These are phyloP conservation scores for Sceloporus undulatus DNA, from an alignment of 2,113 vertebrate genomes.

Conservation along the genomic window DNA sequence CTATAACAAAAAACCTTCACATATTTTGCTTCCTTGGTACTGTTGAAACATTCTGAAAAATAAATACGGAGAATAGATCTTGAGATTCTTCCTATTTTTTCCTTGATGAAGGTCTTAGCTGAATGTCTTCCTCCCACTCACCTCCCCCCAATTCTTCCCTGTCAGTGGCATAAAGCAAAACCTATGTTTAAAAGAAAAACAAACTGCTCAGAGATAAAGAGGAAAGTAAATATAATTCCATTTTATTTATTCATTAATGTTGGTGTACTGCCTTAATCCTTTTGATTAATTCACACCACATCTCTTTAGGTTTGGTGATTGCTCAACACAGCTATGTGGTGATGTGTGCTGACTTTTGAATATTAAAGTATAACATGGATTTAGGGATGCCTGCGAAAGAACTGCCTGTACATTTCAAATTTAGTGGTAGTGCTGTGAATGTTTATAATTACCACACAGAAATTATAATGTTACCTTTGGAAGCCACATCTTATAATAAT, in stretches of 20 bases:
- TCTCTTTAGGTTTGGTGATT: constrained; percentile 37
- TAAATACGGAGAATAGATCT: background rate
- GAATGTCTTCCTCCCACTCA: background rate
- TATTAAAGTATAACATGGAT: constrained; percentile 35
- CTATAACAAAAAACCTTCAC: constrained; percentile 8
- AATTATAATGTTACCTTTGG: constrained; percentile 51
- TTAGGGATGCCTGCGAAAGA: constrained; percentile 39
- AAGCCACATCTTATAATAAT: constrained; percentile 40
- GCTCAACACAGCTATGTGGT: constrained; percentile 42
- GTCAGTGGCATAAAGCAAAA: constrained; percentile 31
- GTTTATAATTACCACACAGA: constrained; percentile 55
- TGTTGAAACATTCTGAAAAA: constrained; percentile 27
- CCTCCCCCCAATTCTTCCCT: background rate
- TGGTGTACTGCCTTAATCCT: constrained; percentile 30
- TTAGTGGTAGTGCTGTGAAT: constrained; percentile 36
- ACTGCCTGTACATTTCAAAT: constrained; percentile 49
- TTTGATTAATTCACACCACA: constrained; percentile 34
- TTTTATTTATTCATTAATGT: constrained; percentile 49
- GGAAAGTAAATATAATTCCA: constrained; percentile 47
- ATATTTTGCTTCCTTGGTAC: constrained; percentile 9
- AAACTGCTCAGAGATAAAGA: constrained; percentile 44
- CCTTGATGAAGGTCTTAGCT: constrained; percentile 29
- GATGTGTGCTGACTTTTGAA: constrained; percentile 38
- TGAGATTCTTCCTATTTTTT: background rate
- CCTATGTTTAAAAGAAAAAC: constrained; percentile 1